These are phyloP conservation scores for Pseudois nayaur DNA, from an alignment of 2,113 vertebrate species.

Conservation along the genomic window DNA sequence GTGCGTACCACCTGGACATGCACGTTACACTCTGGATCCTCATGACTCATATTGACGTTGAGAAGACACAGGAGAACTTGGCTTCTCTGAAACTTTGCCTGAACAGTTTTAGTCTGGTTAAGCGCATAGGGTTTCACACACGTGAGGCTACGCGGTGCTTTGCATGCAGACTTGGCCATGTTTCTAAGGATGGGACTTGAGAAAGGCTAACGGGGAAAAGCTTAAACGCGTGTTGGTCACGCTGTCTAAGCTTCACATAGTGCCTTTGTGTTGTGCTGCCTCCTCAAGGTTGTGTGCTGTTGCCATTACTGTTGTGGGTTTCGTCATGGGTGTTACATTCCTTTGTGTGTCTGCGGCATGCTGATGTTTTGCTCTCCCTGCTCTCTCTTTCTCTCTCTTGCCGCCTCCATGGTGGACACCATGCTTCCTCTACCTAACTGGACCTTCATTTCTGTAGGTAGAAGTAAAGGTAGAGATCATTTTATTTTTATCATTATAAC, in stretches of 20 bases:
- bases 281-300: constrained; percentile 21
- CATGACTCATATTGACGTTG: constrained; percentile 29
- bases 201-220: constrained; percentile 17
- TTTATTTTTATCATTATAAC: constrained; percentile 78
- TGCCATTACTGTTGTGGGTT: constrained; percentile 11
- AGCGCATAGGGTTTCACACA: constrained; percentile 37
- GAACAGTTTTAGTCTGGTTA: constrained; percentile 19
- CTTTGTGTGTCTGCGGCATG: constrained; percentile 62
- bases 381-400: constrained; percentile 72
- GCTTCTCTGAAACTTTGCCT: constrained; percentile 58
- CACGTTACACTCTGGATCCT: not conserved
- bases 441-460: constrained; percentile 89
- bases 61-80: constrained; percentile 65
- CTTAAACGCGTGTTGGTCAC: constrained; percentile 53
- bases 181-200: constrained; percentile 45
- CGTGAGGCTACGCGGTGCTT: constrained; percentile 42
- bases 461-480: constrained; percentile 96
- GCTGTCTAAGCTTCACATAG: constrained; percentile 53
- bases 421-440: constrained; percentile 77
- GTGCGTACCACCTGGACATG: constrained; percentile 49
- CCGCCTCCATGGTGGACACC: constrained; percentile 78
- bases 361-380: constrained; percentile 66
- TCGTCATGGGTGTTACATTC: not conserved
- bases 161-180: constrained; percentile 74
- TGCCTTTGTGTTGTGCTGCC: constrained; percentile 43